Evolutionary conservation across 1,140 invertebrate species (phyloP), one percentile per base, ranked within the genome.

Genomic region (Drosophila littoralis): DNA sequence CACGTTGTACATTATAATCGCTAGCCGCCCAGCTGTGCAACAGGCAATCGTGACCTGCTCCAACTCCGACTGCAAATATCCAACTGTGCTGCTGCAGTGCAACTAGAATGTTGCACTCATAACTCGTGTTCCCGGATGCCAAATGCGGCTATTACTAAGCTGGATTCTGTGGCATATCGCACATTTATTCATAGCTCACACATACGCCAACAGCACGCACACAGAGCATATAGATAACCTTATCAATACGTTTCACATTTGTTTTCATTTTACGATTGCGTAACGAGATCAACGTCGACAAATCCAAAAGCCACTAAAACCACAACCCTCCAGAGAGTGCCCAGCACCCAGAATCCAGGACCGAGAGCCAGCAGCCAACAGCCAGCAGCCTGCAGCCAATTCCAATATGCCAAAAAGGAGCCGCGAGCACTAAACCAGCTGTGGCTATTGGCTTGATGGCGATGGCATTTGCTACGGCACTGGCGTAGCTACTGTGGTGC

Each of bases 231-330:
- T 52, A 75, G 74, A 75, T 55, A 79, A 73, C 69, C 80, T 84
- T 89, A 89, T 89, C 84, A 89, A 89, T 89, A 89, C 84, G 84
- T 75, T 89, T 72, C 74, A 67, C 84, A 89, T 89, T 89, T 89
- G 84, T 89, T 89, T 89, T 89, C 80, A 89, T 89, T 89, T 89
- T 89, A 78, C 81, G 84, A 89, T 89, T 89, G 74, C 80, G 84
- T 84, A 89, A 84, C 84, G 77, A 89, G 84, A 89, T 89, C 84
- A 89, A 72, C 80, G 66, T 81, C 83, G 83, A 83, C 83, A 88
- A 88, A 88, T 88, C 84, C 70, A 79, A 89, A 89, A 89, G 80
- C 84, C 84, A 89, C 84, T 84, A 81, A 81, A 89, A 80, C 83
- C 77, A 70, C 83, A 88, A 50, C 52, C 65, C 79, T 43, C 79